These are phyloP conservation scores for Acanthornis magna DNA, from an alignment of 2,797 vertebrate genomes.

Conservation along the genomic window DNA sequence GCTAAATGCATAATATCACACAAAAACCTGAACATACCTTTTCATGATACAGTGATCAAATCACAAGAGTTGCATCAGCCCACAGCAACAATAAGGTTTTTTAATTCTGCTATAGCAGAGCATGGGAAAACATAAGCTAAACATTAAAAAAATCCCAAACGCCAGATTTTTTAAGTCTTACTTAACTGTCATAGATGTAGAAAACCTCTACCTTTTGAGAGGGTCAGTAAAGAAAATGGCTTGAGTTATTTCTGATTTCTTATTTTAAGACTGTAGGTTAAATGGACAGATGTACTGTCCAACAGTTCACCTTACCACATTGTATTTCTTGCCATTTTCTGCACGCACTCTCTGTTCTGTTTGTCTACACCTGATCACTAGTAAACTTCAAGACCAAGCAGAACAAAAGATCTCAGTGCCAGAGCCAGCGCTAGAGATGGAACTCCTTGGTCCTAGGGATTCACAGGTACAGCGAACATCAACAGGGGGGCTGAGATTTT, in stretches of 20 bases:
- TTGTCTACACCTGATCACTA: background rate
- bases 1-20: background rate
- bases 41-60: background rate
- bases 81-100: background rate
- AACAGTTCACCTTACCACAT: background rate
- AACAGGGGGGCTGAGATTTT: background rate
- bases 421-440: background rate
- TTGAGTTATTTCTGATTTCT: background rate
- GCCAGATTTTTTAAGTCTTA: background rate
- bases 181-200: background rate
- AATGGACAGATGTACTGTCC: background rate
- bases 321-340: background rate
- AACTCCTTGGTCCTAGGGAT: background rate
- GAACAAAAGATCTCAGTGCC: background rate
- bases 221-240: background rate
- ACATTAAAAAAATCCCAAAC: accelerated
- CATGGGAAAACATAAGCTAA: background rate
- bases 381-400: background rate
- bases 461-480: background rate
- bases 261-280: background rate
- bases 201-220: background rate
- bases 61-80: background rate
- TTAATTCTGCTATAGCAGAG: background rate
- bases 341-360: background rate
- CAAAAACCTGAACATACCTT: background rate